Conservation (phyloP, 2,888 invertebrate genomes). For the Noctua janthe region DNA sequence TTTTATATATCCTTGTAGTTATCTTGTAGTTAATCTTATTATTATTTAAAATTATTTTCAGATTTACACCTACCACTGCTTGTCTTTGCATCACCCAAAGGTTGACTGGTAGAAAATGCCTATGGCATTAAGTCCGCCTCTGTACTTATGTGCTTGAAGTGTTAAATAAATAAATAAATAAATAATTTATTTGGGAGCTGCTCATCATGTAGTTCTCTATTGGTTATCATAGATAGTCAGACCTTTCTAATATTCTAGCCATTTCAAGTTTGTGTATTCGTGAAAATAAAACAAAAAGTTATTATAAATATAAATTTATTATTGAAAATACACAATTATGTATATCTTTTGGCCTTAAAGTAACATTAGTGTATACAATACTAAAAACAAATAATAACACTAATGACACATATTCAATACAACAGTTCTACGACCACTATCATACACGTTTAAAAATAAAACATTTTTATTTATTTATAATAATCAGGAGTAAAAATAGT, state of each 20-base stretch:
- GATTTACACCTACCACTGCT: too few relatives aligned
- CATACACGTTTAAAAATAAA: constrained; percentile 79
- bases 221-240: neutral
- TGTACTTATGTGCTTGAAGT: too few relatives aligned
- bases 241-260: neutral
- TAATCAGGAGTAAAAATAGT: constrained; percentile 77
- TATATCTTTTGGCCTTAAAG: constrained; percentile 89
- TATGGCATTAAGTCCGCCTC: too few relatives aligned
- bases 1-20: too few relatives aligned
- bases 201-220: neutral
- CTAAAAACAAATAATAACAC: constrained; percentile 81
- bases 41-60: too few relatives aligned
- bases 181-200: too few relatives aligned
- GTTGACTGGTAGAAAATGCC: too few relatives aligned
- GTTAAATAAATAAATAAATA: too few relatives aligned
- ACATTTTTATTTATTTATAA: constrained; percentile 65
- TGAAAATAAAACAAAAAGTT: constrained; percentile 59
- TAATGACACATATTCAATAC: constrained; percentile 85
- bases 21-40: too few relatives aligned
- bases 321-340: constrained; percentile 89
- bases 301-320: constrained; percentile 88
- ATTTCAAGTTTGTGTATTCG: neutral
- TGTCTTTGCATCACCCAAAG: too few relatives aligned
- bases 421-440: constrained; percentile 85
- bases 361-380: constrained; percentile 88